Percentiles rank a stretch among this genome's conserved stretches.
Conservation (phyloP, 1,140 invertebrate genomes). For the Macrocentrus cingulum region DNA sequence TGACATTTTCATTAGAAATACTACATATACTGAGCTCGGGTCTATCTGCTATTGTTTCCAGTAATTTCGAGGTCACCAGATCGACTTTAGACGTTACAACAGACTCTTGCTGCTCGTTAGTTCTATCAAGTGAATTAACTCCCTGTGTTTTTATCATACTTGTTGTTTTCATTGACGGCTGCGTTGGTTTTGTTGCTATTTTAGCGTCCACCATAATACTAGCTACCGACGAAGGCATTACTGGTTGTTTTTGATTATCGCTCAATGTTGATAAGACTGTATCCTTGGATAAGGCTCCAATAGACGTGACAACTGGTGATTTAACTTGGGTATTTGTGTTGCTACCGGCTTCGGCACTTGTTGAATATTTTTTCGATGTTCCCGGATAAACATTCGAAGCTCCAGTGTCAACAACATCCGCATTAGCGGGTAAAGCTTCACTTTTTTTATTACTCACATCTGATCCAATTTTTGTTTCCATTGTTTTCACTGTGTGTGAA, state of each 20-base stretch:
- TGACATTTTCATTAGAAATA: slow-evolving; percentile 4
- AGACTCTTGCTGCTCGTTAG: not conserved
- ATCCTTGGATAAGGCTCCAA: slow-evolving; percentile 29
- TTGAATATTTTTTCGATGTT: slow-evolving; percentile 25
- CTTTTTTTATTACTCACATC: not conserved
- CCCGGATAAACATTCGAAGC: not conserved
- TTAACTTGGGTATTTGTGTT: not conserved
- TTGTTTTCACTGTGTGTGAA: not conserved
- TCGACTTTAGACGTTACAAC: not conserved
- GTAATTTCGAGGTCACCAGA: not conserved
- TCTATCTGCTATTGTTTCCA: slow-evolving; percentile 4
- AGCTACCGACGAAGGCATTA: slow-evolving; percentile 36
- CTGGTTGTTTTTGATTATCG: slow-evolving; percentile 33
- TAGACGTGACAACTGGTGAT: not conserved
- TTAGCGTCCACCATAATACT: slow-evolving; percentile 49
- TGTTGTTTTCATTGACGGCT: slow-evolving; percentile 38
- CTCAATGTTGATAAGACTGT: slow-evolving; percentile 11
- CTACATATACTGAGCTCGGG: slow-evolving; percentile 4
- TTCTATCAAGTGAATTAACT: slow-evolving; percentile 20
- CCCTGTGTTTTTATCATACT: slow-evolving; percentile 22
- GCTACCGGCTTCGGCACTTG: slow-evolving; percentile 5
- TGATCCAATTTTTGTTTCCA: not conserved
- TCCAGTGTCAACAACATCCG: not conserved
- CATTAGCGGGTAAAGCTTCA: not conserved
- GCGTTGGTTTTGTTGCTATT: slow-evolving; percentile 44